Percentiles rank a stretch among this genome's conserved stretches.
Evolutionary conservation across 2,113 vertebrate species (phyloP).

Genomic region (Eulemur rufifrons): DNA sequence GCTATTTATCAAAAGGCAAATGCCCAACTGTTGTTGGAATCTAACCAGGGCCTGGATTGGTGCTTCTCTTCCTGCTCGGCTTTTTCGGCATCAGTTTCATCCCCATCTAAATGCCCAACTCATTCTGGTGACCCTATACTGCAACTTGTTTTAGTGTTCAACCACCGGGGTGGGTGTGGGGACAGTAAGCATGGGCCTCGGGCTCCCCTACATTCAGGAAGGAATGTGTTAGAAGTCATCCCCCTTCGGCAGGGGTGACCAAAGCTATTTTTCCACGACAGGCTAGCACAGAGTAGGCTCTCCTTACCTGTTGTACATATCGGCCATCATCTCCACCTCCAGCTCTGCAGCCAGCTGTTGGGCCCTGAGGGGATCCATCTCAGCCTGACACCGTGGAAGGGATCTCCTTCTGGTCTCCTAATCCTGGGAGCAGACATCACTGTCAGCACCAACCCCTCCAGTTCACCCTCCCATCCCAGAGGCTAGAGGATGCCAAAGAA

Average conservation of each 20-base stretch:
- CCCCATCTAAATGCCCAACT: not conserved
- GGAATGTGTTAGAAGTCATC: not conserved
- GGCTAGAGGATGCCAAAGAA: too few relatives aligned
- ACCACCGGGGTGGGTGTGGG: not conserved
- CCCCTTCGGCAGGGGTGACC: not conserved
- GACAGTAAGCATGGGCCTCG: not conserved
- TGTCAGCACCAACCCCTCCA: not conserved
- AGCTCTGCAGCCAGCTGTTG: constrained; percentile 97
- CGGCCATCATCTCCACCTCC: constrained; percentile 99
- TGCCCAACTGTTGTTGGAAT: not conserved
- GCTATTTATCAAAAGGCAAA: not conserved
- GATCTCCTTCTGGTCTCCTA: not conserved
- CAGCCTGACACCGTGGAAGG: not conserved
- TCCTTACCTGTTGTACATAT: constrained; percentile 96
- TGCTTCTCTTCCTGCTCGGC: not conserved
- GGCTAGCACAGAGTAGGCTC: not conserved
- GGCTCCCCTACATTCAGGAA: not conserved
- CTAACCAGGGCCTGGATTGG: not conserved
- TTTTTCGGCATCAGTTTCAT: not conserved
- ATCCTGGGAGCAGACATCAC: not conserved
- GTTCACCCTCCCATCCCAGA: not conserved
- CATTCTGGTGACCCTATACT: not conserved
- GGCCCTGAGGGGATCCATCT: constrained; percentile 95
- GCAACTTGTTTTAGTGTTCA: not conserved
- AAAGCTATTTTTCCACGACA: not conserved